Evolutionary conservation across 2,797 vertebrate species (phyloP).

Genomic region (Erpetoichthys calabaricus): DNA sequence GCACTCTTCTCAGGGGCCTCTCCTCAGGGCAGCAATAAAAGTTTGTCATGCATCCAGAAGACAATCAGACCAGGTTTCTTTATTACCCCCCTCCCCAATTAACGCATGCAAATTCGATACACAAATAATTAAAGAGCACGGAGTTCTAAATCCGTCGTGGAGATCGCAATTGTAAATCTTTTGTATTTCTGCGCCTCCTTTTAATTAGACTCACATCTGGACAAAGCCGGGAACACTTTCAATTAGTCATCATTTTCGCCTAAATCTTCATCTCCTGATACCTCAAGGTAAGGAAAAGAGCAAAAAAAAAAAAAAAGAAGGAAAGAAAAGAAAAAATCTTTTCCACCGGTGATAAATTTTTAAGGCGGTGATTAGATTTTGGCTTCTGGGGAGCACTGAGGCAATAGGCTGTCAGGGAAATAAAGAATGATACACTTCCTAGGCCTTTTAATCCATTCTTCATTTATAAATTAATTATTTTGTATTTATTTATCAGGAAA

Average conservation of each 20-base stretch:
- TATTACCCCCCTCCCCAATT: background rate
- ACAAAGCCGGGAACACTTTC: slow-evolving; percentile 5
- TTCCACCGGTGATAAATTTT: slow-evolving; percentile 2
- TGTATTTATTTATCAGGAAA: too few relatives aligned
- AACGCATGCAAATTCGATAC: slow-evolving; percentile 6
- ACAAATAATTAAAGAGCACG: slow-evolving; percentile 7
- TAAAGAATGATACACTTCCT: too few relatives aligned
- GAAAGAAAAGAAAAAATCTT: background rate
- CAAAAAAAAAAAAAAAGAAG: background rate
- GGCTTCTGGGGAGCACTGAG: background rate
- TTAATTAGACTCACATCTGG: slow-evolving; percentile 10
- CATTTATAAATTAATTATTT: too few relatives aligned
- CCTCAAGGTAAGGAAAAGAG: background rate
- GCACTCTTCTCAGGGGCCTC: background rate
- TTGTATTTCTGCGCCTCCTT: slow-evolving; percentile 3
- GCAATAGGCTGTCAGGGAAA: background rate
- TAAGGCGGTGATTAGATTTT: slow-evolving; percentile 6
- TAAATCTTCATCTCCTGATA: slow-evolving; percentile 5
- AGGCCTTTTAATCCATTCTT: too few relatives aligned
- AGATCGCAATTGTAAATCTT: slow-evolving; percentile 18
- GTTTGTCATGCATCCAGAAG: slow-evolving; percentile 6
- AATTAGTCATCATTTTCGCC: slow-evolving; percentile 4
- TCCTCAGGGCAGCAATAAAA: slow-evolving; percentile 3
- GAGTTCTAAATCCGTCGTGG: slow-evolving; percentile 5
- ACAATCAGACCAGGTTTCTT: slow-evolving; percentile 4